A percentile compares a stretch with the other conserved stretches of the same genome.
These are phyloP conservation scores for Exephanes ischioxanthus DNA, from an alignment of 2,888 invertebrate genomes.

Conservation along the genomic window DNA sequence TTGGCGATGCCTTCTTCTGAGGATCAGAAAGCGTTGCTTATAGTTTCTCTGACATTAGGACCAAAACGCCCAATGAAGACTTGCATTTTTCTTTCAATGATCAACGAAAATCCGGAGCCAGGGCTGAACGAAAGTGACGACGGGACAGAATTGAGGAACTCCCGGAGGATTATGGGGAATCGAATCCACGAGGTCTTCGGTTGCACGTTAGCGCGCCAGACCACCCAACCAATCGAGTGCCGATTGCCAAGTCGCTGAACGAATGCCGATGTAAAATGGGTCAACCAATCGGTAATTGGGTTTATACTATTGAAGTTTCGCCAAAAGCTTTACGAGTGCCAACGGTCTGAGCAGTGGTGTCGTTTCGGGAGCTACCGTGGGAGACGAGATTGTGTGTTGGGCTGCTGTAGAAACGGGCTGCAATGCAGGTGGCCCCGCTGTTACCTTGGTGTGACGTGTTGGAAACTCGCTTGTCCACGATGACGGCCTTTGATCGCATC, in stretches of 20 bases:
- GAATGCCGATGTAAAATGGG: not conserved
- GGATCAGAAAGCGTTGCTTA: not conserved
- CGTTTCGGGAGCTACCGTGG: not conserved
- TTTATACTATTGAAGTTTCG: constrained; percentile 21
- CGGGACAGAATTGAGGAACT: too few relatives aligned
- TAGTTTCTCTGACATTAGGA: not conserved
- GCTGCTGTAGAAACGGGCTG: constrained; percentile 30
- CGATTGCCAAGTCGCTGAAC: not conserved
- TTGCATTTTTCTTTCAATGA: not conserved
- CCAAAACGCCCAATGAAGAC: not conserved
- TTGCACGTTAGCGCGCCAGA: not conserved
- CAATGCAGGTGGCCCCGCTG: constrained; percentile 50
- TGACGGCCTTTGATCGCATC: constrained; percentile 66
- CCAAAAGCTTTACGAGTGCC: constrained; percentile 3
- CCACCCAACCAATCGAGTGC: not conserved
- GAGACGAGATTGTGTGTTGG: constrained; percentile 29
- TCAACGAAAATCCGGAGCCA: too few relatives aligned
- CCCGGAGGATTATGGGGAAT: not conserved
- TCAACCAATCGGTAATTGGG: constrained; percentile 17
- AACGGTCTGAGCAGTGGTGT: not conserved
- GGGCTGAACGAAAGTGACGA: too few relatives aligned
- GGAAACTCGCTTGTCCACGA: constrained; percentile 60
- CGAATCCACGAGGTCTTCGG: not conserved
- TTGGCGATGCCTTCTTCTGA: not conserved
- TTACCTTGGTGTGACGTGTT: constrained; percentile 53